These are phyloP conservation scores for Argentina silus DNA, from an alignment of 2,797 vertebrate species.

Conservation along the genomic window DNA sequence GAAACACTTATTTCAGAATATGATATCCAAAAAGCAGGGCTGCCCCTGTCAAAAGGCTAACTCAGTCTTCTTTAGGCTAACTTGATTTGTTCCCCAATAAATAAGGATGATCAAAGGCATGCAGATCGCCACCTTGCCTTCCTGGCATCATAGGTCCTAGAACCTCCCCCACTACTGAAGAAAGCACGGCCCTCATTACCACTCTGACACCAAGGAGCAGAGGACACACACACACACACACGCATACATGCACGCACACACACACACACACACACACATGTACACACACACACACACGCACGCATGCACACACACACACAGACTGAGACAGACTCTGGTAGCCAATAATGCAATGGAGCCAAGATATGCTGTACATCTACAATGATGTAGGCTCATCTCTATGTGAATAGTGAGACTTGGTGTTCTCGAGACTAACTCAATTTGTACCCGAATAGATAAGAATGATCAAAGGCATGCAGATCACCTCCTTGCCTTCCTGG, in stretches of 20 bases:
- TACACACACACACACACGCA: background rate
- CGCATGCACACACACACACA: too few species aligned
- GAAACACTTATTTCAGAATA: background rate
- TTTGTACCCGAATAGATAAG: conserved; percentile 5
- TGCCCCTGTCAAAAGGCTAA: conserved; percentile 7
- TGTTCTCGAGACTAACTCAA: background rate
- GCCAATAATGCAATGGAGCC: background rate
- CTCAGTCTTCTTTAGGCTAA: conserved; percentile 7
- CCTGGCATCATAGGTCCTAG: background rate
- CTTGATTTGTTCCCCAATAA: background rate
- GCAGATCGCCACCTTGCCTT: background rate
- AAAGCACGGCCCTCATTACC: background rate
- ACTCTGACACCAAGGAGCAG: background rate
- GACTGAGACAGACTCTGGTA: background rate
- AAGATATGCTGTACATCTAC: too few species aligned
- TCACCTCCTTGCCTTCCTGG: background rate
- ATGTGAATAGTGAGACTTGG: too few species aligned
- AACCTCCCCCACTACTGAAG: background rate
- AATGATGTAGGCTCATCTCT: too few species aligned
- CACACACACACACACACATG: background rate
- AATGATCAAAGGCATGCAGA: conserved; percentile 10
- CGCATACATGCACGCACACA: background rate
- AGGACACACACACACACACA: background rate
- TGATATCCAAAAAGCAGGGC: background rate
- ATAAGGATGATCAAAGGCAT: conserved; percentile 14